phyloP scores from a whole-genome alignment of 1,140 invertebrate genomes.

The Mactra quadrangularis region DNA sequence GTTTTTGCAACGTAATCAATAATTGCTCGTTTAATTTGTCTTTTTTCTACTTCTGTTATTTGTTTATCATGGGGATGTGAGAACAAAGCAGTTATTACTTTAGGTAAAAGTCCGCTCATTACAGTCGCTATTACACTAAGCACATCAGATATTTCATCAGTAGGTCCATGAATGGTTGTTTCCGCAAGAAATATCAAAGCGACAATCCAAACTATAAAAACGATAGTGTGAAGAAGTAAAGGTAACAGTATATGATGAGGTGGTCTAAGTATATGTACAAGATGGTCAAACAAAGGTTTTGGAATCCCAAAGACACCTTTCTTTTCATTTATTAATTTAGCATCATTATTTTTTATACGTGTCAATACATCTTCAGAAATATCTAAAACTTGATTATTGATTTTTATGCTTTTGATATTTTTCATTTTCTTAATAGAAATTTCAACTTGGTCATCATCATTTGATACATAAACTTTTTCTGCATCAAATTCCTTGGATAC shows the following conservation, averaged over 20 bases:
- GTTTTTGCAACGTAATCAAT: neutral
- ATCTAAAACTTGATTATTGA: constrained; percentile 8
- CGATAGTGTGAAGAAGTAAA: constrained; percentile 1
- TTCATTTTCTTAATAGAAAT: neutral
- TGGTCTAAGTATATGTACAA: constrained; percentile 22
- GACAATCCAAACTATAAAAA: constrained; percentile 10
- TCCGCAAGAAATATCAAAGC: constrained; percentile 3
- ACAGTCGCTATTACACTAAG: constrained; percentile 53
- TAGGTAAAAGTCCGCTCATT: constrained; percentile 20
- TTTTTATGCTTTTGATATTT: neutral
- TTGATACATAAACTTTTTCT: neutral
- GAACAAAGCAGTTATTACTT: constrained; percentile 3
- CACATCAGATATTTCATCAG: constrained; percentile 42
- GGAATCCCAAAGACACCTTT: constrained; percentile 13
- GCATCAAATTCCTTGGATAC: neutral
- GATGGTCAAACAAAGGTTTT: neutral
- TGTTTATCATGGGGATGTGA: neutral
- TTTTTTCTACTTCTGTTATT: constrained; percentile 28
- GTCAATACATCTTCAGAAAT: neutral
- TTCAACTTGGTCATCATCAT: neutral
- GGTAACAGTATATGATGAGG: constrained; percentile 1
- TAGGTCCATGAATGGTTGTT: neutral
- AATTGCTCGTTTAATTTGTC: constrained; percentile 28
- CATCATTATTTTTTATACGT: neutral
- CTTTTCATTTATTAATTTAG: neutral